Evolutionary conservation across 2,888 invertebrate species (phyloP).

Genomic region (Amorpha juglandis): DNA sequence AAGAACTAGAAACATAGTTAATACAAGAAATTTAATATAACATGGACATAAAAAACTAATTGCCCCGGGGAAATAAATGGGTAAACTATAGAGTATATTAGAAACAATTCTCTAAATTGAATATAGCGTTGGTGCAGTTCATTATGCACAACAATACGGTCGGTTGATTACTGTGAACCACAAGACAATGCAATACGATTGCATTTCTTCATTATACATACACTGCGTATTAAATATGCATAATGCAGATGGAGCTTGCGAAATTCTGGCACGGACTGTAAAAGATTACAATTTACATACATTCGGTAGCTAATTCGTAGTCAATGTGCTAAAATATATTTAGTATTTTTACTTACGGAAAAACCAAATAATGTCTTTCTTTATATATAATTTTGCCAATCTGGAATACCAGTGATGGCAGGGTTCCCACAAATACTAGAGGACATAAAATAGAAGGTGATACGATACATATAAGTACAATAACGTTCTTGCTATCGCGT

Average conservation of each 20-base stretch:
- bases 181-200: slow-evolving; percentile 30
- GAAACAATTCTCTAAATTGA: slow-evolving; percentile 26
- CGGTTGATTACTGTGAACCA: slow-evolving; percentile 31
- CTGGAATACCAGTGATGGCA: no score
- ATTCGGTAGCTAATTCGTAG: neutral
- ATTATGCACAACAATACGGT: slow-evolving; percentile 29
- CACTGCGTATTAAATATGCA: slow-evolving; percentile 21
- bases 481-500: no score
- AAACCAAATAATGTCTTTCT: no score
- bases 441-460: no score
- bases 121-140: slow-evolving; percentile 25
- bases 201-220: slow-evolving; percentile 25
- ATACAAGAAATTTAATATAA: slow-evolving; percentile 22
- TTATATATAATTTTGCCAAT: no score
- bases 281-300: neutral
- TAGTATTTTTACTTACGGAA: no score
- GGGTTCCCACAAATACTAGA: no score
- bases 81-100: neutral
- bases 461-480: no score
- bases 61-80: slow-evolving; percentile 12
- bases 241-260: slow-evolving; percentile 12
- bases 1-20: slow-evolving; percentile 4
- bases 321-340: neutral
- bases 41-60: slow-evolving; percentile 7
- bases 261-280: neutral